Evolutionary conservation across 2,888 invertebrate genomes (phyloP).

Genomic region (Limnephilus rhombicus): DNA sequence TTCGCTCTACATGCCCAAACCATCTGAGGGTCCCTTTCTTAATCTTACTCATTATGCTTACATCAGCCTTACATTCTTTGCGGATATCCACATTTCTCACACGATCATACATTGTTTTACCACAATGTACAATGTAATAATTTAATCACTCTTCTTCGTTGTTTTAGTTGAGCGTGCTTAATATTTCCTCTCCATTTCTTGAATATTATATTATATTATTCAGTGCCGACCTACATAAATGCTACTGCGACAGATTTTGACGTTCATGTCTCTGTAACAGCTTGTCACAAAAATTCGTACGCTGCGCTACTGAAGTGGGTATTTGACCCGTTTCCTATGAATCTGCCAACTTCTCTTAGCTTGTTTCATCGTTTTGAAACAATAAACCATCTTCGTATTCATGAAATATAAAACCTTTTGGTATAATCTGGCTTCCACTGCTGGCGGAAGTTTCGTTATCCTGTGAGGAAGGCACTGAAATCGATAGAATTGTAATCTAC

Average conservation of each 20-base stretch:
- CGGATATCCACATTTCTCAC: no score
- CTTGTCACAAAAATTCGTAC: background rate
- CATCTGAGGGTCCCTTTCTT: no score
- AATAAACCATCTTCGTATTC: background rate
- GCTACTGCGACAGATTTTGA: background rate
- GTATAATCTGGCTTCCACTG: no score
- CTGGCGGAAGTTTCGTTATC: no score
- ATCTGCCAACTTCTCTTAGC: background rate
- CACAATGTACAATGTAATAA: background rate
- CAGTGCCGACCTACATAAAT: background rate
- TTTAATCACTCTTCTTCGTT: background rate
- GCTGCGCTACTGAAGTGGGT: background rate
- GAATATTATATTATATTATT: background rate
- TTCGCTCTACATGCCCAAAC: no score
- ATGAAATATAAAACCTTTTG: background rate
- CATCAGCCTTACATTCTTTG: no score
- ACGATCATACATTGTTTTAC: no score
- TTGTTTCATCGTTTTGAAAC: constrained; percentile 1
- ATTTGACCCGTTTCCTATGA: background rate
- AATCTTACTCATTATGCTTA: no score
- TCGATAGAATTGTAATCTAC: no score
- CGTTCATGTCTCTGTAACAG: background rate
- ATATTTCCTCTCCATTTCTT: background rate
- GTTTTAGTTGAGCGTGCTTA: background rate
- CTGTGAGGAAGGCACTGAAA: no score